phyloP scores from a whole-genome alignment of 2,888 invertebrate species.

The Athalia cordata region DNA sequence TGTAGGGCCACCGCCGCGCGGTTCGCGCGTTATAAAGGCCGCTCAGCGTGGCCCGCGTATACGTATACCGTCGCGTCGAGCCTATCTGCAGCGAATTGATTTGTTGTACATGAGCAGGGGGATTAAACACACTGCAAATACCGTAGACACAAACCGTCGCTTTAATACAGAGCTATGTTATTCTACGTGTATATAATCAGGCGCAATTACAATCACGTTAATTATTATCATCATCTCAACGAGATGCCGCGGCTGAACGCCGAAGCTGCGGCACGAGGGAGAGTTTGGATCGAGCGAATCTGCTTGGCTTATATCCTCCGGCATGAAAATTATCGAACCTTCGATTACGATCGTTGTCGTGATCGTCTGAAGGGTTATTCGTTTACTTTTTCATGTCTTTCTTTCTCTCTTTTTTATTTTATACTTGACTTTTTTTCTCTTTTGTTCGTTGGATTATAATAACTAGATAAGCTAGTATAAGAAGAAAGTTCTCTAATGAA shows the following conservation, averaged over 20 bases:
- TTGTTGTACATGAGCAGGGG: conserved; percentile 58
- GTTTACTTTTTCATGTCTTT: too few species aligned
- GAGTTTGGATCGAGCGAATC: too few species aligned
- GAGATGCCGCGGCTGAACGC: neutral
- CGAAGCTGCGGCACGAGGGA: neutral
- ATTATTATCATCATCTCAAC: conserved; percentile 11
- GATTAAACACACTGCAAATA: conserved; percentile 61
- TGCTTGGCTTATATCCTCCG: too few species aligned
- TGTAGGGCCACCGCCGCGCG: conserved; percentile 10
- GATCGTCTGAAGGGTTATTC: too few species aligned
- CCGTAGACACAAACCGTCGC: conserved; percentile 45
- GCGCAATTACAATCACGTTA: conserved; percentile 69
- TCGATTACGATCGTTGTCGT: too few species aligned
- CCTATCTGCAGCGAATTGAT: conserved; percentile 56
- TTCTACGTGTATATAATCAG: conserved; percentile 66
- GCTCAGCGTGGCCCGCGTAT: conserved; percentile 31
- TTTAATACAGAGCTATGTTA: conserved; percentile 51
- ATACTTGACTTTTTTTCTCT: neutral
- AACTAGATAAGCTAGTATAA: neutral
- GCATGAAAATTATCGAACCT: too few species aligned
- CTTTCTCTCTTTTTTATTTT: neutral
- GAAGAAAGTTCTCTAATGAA: conserved; percentile 9
- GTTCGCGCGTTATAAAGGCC: conserved; percentile 39
- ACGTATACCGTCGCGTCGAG: neutral
- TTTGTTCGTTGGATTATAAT: neutral